A percentile compares a stretch with the other conserved stretches of the same genome.
phyloP scores from a whole-genome alignment of 2,888 invertebrate species.

The Caenorhabditis becei region DNA sequence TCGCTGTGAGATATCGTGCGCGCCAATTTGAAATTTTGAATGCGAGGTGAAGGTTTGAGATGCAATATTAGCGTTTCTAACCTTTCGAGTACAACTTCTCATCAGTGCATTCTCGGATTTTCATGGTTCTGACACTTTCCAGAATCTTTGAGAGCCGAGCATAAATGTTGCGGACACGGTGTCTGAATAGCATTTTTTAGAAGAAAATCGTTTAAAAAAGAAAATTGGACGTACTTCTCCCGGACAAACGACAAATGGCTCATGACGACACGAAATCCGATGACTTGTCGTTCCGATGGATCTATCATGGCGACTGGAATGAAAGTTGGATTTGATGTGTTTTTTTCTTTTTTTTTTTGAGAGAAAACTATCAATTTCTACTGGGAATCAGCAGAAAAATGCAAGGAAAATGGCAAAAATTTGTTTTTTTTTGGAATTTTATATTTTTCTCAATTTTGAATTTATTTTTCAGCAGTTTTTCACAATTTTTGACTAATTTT shows the following conservation, averaged over 20 bases:
- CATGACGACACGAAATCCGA: slow-evolving; percentile 45
- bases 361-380: neutral
- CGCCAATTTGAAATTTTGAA: too few species aligned
- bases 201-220: neutral
- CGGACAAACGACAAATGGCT: slow-evolving; percentile 12
- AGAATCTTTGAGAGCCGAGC: slow-evolving; percentile 21
- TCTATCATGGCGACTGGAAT: slow-evolving; percentile 42
- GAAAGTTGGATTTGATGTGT: neutral
- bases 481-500: too few species aligned
- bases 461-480: neutral
- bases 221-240: slow-evolving; percentile 5
- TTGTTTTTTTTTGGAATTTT: neutral
- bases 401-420: neutral
- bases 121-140: slow-evolving; percentile 29
- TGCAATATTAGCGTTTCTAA: slow-evolving; percentile 13
- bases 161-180: slow-evolving; percentile 30
- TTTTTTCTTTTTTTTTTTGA: neutral
- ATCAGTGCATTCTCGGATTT: slow-evolving; percentile 16
- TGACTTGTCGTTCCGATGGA: slow-evolving; percentile 27
- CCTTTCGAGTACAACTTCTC: slow-evolving; percentile 28
- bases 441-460: neutral
- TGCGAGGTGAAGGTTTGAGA: too few species aligned
- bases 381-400: too few species aligned
- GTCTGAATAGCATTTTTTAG: slow-evolving; percentile 3
- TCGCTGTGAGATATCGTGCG: too few species aligned